Evolutionary conservation across 2,888 invertebrate genomes (phyloP).

Genomic region (Troglohyphantes excavatus): DNA sequence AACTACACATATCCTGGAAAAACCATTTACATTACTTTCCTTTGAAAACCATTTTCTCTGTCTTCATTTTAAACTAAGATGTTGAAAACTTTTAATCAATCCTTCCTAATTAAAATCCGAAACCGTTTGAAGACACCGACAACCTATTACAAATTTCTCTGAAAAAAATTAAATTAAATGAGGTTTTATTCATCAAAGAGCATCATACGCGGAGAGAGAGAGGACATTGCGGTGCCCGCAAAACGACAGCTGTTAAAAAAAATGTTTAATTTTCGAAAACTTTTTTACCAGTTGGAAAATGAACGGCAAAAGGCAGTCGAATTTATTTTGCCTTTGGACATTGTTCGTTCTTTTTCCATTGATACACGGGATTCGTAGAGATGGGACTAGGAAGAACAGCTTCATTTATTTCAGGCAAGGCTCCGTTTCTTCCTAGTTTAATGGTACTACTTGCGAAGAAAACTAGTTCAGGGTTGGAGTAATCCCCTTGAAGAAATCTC

Average conservation of each 20-base stretch:
- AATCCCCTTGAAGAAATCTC: constrained; percentile 51
- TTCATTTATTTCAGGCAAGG: constrained; percentile 67
- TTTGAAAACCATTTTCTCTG: neutral
- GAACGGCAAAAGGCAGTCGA: constrained; percentile 38
- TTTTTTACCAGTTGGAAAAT: constrained; percentile 28
- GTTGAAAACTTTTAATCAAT: constrained; percentile 5
- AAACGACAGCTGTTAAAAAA: neutral
- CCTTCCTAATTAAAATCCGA: neutral
- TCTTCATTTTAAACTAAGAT: neutral
- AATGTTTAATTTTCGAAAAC: constrained; percentile 28
- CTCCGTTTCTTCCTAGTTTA: constrained; percentile 37
- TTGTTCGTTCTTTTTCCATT: neutral
- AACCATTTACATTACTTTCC: neutral
- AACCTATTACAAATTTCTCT: neutral
- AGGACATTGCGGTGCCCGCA: neutral
- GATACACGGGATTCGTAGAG: constrained; percentile 31
- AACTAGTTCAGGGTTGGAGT: constrained; percentile 44
- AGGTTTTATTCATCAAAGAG: constrained; percentile 5
- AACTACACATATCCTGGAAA: neutral
- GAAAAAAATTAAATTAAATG: constrained; percentile 7
- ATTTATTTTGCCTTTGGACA: constrained; percentile 36
- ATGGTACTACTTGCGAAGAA: constrained; percentile 55
- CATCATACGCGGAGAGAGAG: neutral
- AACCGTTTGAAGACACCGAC: neutral
- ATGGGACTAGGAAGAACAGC: constrained; percentile 25